These are phyloP conservation scores for Paramuricea clavata DNA, from an alignment of 92 coral and sea anemone species.

Conservation along the genomic window DNA sequence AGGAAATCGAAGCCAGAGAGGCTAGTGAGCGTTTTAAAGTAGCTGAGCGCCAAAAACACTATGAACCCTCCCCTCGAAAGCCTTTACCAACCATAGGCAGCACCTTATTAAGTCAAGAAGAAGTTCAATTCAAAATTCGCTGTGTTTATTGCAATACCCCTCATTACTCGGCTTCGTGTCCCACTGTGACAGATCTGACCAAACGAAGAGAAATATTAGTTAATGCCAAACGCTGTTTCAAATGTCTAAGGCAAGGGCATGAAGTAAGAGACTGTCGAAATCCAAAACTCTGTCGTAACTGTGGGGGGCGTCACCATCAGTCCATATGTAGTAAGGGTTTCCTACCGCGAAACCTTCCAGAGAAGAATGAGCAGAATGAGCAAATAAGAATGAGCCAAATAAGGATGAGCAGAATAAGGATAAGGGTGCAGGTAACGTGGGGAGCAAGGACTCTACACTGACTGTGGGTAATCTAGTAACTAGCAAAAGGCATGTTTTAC, in stretches of 20 bases:
- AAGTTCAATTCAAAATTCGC: background rate
- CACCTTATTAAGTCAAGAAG: background rate
- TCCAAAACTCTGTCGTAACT: background rate
- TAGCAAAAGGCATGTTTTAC: background rate
- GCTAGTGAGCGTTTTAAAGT: constrained; percentile 43
- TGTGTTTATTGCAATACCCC: background rate
- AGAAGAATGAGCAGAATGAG: background rate
- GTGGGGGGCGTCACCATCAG: background rate
- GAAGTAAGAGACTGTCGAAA: background rate
- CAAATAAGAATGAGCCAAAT: no score
- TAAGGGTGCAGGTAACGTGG: background rate
- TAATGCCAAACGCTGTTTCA: background rate
- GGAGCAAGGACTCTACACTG: background rate
- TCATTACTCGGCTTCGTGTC: background rate
- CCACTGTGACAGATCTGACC: background rate
- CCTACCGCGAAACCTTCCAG: background rate
- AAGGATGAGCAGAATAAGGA: no score
- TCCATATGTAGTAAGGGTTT: background rate
- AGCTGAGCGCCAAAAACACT: background rate
- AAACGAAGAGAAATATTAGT: background rate
- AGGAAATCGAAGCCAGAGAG: constrained; percentile 65
- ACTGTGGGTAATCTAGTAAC: background rate
- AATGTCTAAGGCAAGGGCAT: background rate
- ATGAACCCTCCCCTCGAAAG: background rate
- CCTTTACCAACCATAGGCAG: background rate